Evolutionary conservation across 2,797 vertebrate genomes (phyloP).

Genomic region (Parauchenoglanis punctatus): DNA sequence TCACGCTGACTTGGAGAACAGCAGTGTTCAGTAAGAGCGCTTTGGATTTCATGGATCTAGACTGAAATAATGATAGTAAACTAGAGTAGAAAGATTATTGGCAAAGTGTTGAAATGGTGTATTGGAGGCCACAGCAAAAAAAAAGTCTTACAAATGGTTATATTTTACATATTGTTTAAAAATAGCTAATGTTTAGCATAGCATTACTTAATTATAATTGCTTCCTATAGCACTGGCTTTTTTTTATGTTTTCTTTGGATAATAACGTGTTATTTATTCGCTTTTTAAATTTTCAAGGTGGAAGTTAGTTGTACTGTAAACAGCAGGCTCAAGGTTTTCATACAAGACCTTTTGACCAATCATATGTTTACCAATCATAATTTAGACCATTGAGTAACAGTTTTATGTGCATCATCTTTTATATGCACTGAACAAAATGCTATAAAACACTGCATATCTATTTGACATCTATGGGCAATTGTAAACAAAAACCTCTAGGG

Average conservation of each 20-base stretch:
- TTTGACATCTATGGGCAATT: background rate
- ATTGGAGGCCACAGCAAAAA: background rate
- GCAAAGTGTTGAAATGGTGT: background rate
- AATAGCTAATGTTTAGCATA: background rate
- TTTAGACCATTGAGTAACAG: background rate
- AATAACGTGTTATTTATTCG: background rate
- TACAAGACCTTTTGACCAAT: background rate
- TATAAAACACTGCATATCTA: background rate
- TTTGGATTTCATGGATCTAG: background rate
- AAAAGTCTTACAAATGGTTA: background rate
- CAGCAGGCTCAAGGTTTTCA: background rate
- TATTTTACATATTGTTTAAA: background rate
- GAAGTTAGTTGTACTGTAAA: background rate
- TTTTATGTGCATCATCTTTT: background rate
- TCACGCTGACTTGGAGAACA: slow-evolving; percentile 8
- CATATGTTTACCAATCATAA: background rate
- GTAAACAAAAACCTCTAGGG: background rate
- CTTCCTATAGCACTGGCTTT: background rate
- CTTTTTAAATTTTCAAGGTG: background rate
- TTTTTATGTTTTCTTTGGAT: too few relatives aligned
- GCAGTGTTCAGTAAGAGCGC: background rate
- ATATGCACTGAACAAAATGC: background rate
- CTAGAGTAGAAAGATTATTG: background rate
- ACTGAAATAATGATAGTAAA: background rate
- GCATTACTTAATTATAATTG: background rate